Base-by-base conservation (phyloP, 1,140 invertebrate species). In the Bombus affinis region DNA sequence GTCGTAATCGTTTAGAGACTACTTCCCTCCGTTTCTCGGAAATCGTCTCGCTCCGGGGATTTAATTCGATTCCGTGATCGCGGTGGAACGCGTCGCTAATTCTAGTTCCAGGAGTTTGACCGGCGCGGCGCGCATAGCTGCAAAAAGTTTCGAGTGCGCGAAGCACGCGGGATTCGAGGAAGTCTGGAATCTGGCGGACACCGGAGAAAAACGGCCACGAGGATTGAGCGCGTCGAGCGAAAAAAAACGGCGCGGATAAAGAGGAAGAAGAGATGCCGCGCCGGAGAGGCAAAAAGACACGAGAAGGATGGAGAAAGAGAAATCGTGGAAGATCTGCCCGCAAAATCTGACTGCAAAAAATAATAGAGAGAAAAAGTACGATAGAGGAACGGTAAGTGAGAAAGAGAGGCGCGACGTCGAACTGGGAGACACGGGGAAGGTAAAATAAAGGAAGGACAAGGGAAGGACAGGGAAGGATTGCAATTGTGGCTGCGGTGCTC, bases 401-500 rank as follows among this genome's bases (percentile, higher is more conserved):
- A 13, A 18, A 22, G 32, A 66, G 62, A 65, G 4, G 62, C 4
- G 32, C 13, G 10, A 10, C 5, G 18, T 53, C 18, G 47, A 53
- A 53, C 18, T 53, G 42, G 3, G 39, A 47, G 37, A 42, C 8
- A 32, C 10, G n/a, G 22, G 9, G 6, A 12, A 42, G 15, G 39
- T 57, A 70, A 53, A 68, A 57, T 28, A 47, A 32, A 78, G 66
- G 76, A 62, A 65, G 76, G 47, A 53, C 47, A 53, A 66, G 44
- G 28, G 72, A 37, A 70, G 25, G 62, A 37, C 22, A 66, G 83
- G 42, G 70, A 80, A 70, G 81, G 47, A 74, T 76, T 44, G 84
- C 62, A 76, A 82, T 86, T 72, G 83, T 65, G 83, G 76, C 53
- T 84, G 76, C 83, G 75, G 68, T 72, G 70, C 75, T 74, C 74